Percentiles rank a stretch among this genome's conserved stretches.
phyloP scores from a whole-genome alignment of 1,140 invertebrate genomes.

The Drosophila malerkotliana region DNA sequence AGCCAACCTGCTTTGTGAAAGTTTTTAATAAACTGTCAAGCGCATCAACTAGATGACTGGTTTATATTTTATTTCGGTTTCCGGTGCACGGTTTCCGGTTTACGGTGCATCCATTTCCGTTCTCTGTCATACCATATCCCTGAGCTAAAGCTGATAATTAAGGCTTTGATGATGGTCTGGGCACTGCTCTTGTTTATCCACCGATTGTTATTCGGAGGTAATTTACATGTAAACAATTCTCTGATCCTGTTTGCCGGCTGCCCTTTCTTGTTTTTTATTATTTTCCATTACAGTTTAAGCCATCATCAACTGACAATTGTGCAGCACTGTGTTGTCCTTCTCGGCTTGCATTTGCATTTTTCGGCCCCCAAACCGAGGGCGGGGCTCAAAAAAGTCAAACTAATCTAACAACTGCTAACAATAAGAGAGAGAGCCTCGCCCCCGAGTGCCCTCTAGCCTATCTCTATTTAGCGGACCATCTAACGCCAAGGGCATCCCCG shows the following conservation, averaged over 20 bases:
- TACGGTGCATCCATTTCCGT: background rate
- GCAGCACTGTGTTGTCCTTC: slow-evolving; percentile 15
- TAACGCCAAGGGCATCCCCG: slow-evolving; percentile 43
- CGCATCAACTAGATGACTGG: background rate
- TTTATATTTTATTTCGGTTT: background rate
- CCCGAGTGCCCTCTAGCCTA: background rate
- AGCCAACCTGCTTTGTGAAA: too few species aligned
- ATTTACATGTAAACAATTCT: slow-evolving; percentile 74
- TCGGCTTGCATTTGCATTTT: slow-evolving; percentile 73
- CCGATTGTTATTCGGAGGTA: slow-evolving; percentile 41
- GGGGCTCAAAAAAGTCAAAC: slow-evolving; percentile 74
- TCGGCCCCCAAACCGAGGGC: slow-evolving; percentile 18
- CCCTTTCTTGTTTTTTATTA: background rate
- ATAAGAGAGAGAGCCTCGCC: slow-evolving; percentile 43
- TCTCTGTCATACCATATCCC: background rate
- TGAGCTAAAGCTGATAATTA: slow-evolving; percentile 32
- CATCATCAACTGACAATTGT: slow-evolving; percentile 77
- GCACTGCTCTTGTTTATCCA: slow-evolving; percentile 4
- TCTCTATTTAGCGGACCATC: slow-evolving; percentile 18
- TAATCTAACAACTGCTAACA: slow-evolving; percentile 81
- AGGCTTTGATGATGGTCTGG: slow-evolving; percentile 18
- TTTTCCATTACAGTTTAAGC: slow-evolving; percentile 41
- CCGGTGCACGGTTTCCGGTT: background rate
- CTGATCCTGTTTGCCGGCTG: slow-evolving; percentile 20
- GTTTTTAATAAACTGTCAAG: background rate